Percentiles rank a stretch among this genome's conserved stretches.
Conservation (phyloP, 2,888 invertebrate species). For the Neocrepidodera transversa region DNA sequence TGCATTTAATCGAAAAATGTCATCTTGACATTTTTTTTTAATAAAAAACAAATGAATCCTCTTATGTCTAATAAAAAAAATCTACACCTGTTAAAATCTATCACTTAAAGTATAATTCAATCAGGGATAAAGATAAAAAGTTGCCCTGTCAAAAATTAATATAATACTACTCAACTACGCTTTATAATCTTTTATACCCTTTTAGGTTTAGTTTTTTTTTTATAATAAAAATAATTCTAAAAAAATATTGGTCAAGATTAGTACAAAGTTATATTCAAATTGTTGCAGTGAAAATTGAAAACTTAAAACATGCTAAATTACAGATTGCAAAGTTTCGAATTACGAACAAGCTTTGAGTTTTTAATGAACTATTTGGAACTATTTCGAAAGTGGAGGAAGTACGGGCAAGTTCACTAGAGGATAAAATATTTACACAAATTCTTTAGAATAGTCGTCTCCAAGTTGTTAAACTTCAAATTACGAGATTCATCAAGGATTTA, state of each 20-base stretch:
- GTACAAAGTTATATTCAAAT: constrained; percentile 40
- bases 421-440: constrained; percentile 40
- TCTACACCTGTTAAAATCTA: neutral
- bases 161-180: neutral
- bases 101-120: neutral
- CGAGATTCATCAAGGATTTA: constrained; percentile 32
- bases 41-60: no score
- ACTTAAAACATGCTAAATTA: constrained; percentile 35
- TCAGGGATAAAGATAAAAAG: neutral
- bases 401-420: constrained; percentile 26
- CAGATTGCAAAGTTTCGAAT: constrained; percentile 34
- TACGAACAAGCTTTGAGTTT: constrained; percentile 33
- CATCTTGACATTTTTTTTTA: no score
- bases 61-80: neutral
- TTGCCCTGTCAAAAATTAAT: neutral
- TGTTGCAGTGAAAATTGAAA: constrained; percentile 33
- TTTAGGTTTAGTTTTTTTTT: no score
- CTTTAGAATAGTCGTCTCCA: constrained; percentile 24
- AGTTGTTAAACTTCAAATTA: constrained; percentile 32
- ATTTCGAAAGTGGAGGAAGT: constrained; percentile 32
- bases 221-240: no score
- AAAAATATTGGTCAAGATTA: neutral
- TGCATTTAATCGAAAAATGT: no score
- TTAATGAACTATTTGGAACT: constrained; percentile 44
- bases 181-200: no score